Conservation (phyloP, 2,113 vertebrate species). For the Brevimyrus niger region DNA sequence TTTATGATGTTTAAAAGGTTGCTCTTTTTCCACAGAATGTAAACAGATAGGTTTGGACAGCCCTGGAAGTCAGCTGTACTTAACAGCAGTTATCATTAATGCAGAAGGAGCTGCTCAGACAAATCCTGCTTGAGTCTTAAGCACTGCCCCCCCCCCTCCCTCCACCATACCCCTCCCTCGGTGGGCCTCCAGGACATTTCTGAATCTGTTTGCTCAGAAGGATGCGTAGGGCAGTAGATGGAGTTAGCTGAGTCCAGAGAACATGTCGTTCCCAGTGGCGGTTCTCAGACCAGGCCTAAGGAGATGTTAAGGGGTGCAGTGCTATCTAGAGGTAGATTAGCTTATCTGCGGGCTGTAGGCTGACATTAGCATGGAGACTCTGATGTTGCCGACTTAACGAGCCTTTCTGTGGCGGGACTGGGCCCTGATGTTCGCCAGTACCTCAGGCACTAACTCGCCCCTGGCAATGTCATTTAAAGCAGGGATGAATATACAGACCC, state of each 20-base stretch:
- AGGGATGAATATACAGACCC: not conserved
- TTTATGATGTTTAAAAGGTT: slow-evolving; percentile 1
- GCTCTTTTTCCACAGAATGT: not conserved
- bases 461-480: not conserved
- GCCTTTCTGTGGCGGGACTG: not conserved
- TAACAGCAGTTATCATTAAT: not conserved
- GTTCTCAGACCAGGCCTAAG: not conserved
- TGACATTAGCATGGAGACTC: not conserved
- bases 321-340: not conserved
- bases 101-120: not conserved
- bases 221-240: not conserved
- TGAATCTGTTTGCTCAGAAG: not conserved
- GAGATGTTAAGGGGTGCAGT: not conserved
- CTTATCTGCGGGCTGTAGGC: not conserved
- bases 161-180: not conserved
- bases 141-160: not conserved
- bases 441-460: not conserved
- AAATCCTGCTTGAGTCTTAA: not conserved
- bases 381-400: not conserved
- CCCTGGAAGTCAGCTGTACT: not conserved
- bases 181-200: not conserved
- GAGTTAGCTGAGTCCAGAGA: not conserved
- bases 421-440: not conserved
- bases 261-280: not conserved
- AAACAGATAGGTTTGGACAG: not conserved